Evolutionary conservation across 2,113 vertebrate genomes (phyloP), one percentile per base, ranked within the genome.

Genomic region (Suricata suricatta): DNA sequence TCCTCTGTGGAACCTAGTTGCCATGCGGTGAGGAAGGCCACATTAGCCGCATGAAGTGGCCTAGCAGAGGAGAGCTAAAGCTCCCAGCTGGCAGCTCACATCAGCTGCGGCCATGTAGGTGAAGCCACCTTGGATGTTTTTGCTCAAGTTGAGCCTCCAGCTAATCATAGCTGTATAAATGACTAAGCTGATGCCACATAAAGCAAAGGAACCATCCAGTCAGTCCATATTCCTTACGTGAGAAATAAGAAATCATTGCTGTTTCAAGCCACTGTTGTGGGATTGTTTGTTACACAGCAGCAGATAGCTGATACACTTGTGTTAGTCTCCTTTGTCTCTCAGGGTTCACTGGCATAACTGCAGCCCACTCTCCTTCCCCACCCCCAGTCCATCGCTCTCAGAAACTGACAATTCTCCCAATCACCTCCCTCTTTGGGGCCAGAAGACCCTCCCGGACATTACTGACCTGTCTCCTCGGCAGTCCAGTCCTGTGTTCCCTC

Each of bases 281-380:
- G 33, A 6, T 2, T 74, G 76, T 35, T 80, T 63, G 74, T 54
- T 47, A 16, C 95, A n/a, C 50, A 31, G 86, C 52, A n/a, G 63
- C 8, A 41, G 63, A 1, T 11, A 76, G 44, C 79, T 0, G 25
- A 27, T 4, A 19, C 52, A 27, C 31, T 1, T 5, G 35, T 5
- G 8, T 50, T 3, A 4, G 23, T 4, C 50, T 52, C 23, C 2
- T 41, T 15, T 38, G n/a, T 60, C 13, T 86, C 66, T 52, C 38
- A 5, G 60, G 38, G 66, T n/a, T 27, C 72, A 23, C 9, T 2
- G 15, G 33, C 21, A 0, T 8, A 23, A 27, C 13, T 33, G 57
- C 81, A 15, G 38, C 7, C 17, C 63, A 2, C 3, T 16, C 19
- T 0, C 54, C 50, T 29, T 7, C 71, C 31, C 2, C 0, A 16